Evolutionary conservation across 2,797 vertebrate species (phyloP).

Genomic region (Ctenopoma kingsleyae): DNA sequence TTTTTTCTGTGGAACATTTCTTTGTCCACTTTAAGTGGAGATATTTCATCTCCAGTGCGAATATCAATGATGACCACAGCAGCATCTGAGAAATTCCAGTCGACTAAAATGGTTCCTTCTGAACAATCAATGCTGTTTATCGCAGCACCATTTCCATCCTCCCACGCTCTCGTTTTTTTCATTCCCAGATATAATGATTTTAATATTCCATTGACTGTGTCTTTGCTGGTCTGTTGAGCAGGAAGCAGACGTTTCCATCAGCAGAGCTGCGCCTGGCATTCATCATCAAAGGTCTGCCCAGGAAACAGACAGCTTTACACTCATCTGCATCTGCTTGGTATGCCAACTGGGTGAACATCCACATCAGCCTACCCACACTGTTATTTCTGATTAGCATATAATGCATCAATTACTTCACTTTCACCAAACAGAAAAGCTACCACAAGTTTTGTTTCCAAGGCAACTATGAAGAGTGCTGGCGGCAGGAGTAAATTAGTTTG

Average conservation of each 20-base stretch:
- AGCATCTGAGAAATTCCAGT: constrained; percentile 12
- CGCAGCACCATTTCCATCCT: constrained; percentile 34
- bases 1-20: constrained; percentile 15
- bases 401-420: constrained; percentile 85
- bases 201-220: constrained; percentile 77
- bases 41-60: constrained; percentile 7
- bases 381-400: constrained; percentile 84
- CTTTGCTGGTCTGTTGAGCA: constrained; percentile 80
- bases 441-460: constrained; percentile 82
- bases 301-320: constrained; percentile 74
- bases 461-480: constrained; percentile 72
- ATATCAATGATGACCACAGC: constrained; percentile 34
- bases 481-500: constrained; percentile 74
- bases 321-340: constrained; percentile 83
- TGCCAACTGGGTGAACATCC: constrained; percentile 75
- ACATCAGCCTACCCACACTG: constrained; percentile 76
- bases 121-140: constrained; percentile 53
- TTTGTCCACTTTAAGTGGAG: constrained; percentile 19
- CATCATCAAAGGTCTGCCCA: constrained; percentile 81
- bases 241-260: constrained; percentile 80
- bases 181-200: constrained; percentile 73
- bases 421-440: constrained; percentile 69
- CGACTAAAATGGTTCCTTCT: constrained; percentile 40
- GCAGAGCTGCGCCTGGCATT: constrained; percentile 73
- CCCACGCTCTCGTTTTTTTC: constrained; percentile 15